Evolutionary conservation across 2,797 vertebrate genomes (phyloP), one percentile per base, ranked within the genome.

Genomic region (Phalloptychus januarius): DNA sequence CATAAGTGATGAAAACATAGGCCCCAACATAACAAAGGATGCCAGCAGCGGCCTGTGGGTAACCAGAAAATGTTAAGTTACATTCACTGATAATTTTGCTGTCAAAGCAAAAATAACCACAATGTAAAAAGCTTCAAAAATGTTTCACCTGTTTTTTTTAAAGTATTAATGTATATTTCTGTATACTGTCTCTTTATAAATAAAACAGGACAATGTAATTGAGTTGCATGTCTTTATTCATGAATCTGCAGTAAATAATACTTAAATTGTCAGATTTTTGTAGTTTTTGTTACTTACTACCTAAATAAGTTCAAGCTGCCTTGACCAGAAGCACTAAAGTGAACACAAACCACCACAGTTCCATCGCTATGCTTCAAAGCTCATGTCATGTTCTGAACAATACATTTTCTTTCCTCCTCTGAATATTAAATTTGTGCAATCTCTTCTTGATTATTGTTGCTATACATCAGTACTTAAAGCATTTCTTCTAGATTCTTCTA

Each of bases 1-100:
- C 98, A 0, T 97, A 99, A 0, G 98, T 99, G 87, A 99, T 98
- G 90, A 99, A 99, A 86, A 99, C 98, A 16, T 99, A 99, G 82
- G 98, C 98, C 65, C 98, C 98, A 63, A 98, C 96, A 0, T 99
- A 99, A 91, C 97, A 99, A 75, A 99, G 92, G 83, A 99, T 97
- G 58, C 98, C 98, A 73, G 98, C 97, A n/a, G 97, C 98, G 0
- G 98, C 98, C 98, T 99, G 74, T 2, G 54, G 40, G 85, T 15
- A 7, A 91, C 33, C 84, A 18, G 71, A 45, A 74, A 44, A 36
- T 25, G 44, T 50, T 11, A 12, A 25, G 2, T 54, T 54, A 4
- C 52, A 54, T 36, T 71, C 2, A 61, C 38, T 31, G 45, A 25
- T 7, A 54, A 44, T 44, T 44, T 54, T 56, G 69, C 28, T 8